phyloP scores from a whole-genome alignment of 1,140 invertebrate species.

The Tetramorium parvispinum region DNA sequence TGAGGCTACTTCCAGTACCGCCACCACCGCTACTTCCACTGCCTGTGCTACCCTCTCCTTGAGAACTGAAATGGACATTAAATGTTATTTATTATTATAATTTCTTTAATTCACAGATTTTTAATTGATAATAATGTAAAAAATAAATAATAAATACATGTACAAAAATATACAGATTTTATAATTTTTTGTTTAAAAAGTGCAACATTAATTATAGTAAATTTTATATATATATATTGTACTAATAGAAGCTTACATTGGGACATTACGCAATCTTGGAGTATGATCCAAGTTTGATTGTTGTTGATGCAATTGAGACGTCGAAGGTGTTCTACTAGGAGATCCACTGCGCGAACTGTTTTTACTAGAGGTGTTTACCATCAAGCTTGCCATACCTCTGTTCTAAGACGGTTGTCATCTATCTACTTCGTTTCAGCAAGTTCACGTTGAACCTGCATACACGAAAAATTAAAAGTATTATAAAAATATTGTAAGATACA shows the following conservation, averaged over 20 bases:
- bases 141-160: not conserved
- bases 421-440: constrained; percentile 29
- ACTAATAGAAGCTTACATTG: constrained; percentile 77
- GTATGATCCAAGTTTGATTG: constrained; percentile 79
- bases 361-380: constrained; percentile 82
- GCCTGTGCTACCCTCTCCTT: constrained; percentile 81
- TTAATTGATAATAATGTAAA: not conserved
- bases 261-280: constrained; percentile 81
- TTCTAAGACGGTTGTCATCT: constrained; percentile 58
- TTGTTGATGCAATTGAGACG: constrained; percentile 74
- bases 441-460: constrained; percentile 28
- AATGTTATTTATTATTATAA: constrained; percentile 40
- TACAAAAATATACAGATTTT: not conserved
- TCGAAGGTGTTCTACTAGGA: constrained; percentile 80
- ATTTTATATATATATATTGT: not conserved
- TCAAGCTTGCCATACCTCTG: constrained; percentile 84
- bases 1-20: constrained; percentile 75
- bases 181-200: constrained; percentile 8
- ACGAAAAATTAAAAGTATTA: constrained; percentile 33
- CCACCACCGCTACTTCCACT: constrained; percentile 81
- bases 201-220: constrained; percentile 12
- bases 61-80: constrained; percentile 62
- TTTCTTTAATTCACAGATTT: constrained; percentile 17
- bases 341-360: constrained; percentile 84
- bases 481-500: not conserved